Base-by-base conservation (phyloP, 2,797 vertebrate genomes). In the Mallotus villosus region DNA sequence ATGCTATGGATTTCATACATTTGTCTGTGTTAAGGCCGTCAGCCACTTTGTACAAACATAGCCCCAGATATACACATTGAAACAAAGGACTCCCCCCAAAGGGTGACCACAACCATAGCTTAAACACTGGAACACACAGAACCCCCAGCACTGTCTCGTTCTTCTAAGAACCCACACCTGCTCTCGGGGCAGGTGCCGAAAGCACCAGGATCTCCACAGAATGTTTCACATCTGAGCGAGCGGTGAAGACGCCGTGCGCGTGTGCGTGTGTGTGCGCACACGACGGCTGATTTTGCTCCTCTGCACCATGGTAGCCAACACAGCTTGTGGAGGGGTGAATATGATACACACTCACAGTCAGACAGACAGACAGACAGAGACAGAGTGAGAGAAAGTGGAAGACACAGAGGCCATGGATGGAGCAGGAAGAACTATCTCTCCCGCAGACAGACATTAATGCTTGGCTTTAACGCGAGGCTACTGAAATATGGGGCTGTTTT, bases 21-120 rank as follows among this genome's bases (percentile, higher is more conserved):
- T 80, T 76, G 84, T 81, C 79, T 88, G 84, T 76, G 73, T 90
- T 90, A 91, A 92, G 90, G 90, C 91, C 84, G 12, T 86, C 41
- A 87, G 91, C 88, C 91, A 78, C 81, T 86, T 84, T 80, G 80
- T 79, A 82, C 58, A 75, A 76, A 70, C 73, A 68, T 79, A 82
- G 87, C 74, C 21, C 21, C 68, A 81, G 83, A 86, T 66, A 81
- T 75, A 86, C 78, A 88, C 81, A 81, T 67, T 19, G 53, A 72
- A 73, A 62, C 53, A 64, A 74, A 83, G 63, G 46, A 66, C 76
- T 70, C 77, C 85, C 85, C 82, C 51, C 78, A 80, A 21, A 24
- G 59, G 82, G 79, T 78, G 80, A 72, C 82, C 75, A 85, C 82
- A 85, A 74, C 83, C 84, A 80, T 86, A 86, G 88, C 90, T 89